Percentiles rank a stretch among this genome's conserved stretches.
These are phyloP conservation scores for Motacilla tschutschensis DNA, from an alignment of 2,113 vertebrate genomes.

Conservation along the genomic window DNA sequence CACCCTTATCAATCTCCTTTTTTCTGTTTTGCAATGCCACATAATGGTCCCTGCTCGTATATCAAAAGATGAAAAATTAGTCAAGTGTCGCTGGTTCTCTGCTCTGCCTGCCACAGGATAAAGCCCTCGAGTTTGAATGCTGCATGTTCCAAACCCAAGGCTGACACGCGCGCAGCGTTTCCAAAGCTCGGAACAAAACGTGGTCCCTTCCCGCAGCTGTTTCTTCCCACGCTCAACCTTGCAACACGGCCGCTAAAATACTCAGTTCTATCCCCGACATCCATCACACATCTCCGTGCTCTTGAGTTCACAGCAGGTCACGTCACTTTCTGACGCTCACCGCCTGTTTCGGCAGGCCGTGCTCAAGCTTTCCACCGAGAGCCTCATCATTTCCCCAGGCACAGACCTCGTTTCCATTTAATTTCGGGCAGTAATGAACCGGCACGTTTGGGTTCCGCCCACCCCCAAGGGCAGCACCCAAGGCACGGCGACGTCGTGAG, in stretches of 20 bases:
- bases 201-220: background rate
- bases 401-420: too few species aligned
- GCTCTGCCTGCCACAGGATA: background rate
- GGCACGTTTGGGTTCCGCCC: background rate
- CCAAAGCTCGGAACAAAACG: background rate
- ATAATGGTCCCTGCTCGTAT: background rate
- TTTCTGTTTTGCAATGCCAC: background rate
- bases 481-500: fast-evolving
- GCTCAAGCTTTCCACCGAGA: background rate
- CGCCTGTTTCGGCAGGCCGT: background rate
- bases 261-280: fast-evolving
- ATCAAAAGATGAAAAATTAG: background rate
- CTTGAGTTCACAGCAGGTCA: background rate
- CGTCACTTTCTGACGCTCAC: fast-evolving
- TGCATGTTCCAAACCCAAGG: background rate
- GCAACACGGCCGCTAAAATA: background rate
- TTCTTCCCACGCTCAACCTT: background rate
- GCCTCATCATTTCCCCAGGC: fast-evolving
- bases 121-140: background rate
- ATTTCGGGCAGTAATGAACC: fast-evolving
- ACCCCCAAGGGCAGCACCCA: background rate
- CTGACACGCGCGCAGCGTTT: fast-evolving
- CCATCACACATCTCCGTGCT: fast-evolving
- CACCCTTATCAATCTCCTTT: background rate
- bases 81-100: background rate